Base-by-base conservation (phyloP, 2,113 vertebrate species). In the Cephalopholis sonnerati region DNA sequence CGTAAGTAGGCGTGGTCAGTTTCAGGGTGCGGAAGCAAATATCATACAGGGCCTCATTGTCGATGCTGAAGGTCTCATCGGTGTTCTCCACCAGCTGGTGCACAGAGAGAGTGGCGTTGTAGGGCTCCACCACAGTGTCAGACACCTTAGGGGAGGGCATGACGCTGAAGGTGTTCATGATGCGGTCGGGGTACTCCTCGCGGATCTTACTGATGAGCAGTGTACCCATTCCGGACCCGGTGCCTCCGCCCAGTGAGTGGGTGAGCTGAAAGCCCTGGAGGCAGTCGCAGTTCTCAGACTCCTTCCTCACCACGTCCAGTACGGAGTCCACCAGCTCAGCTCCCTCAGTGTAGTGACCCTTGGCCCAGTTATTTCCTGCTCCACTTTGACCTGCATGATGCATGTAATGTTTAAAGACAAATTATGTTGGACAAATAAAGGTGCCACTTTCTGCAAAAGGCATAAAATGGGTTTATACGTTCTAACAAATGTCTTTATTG, bases 11-110 rank as follows among this genome's bases (percentile, higher is more conserved):
- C 0, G 98, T 99, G 86, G 97, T 97, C 9, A 99, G 96, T 94
- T 99, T 99, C 59, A 99, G 92, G 0, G 97, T 99, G 88, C 98
- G 97, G 95, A 99, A 99, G 92, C 98, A 99, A 86, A 99, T 99
- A 84, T 99, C 98, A 0, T 99, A 99, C 25, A 99, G 92, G 0
- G 98, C 98, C 77, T 99, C 98, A 0, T 99, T 99, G 94, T 99
- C 98, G 11, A 99, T 99, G 92, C 98, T 96, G 92, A 99, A 99
- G 72, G 97, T 99, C 93, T 99, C 98, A 2, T 99, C 98, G 0
- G 98, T 99, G 90, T 99, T 99, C 88, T 99, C 98, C 87, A 99
- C 98, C 63, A 99, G 95, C 71, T 99, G 98, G 91, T 99, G 98
- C 2, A 99, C 97, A 0, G 98, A 99, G 17, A 99, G 95, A 0